Evolutionary conservation across 2,113 vertebrate species (phyloP), one percentile per base, ranked within the genome.

Genomic region (Hemibagrus wyckioides): DNA sequence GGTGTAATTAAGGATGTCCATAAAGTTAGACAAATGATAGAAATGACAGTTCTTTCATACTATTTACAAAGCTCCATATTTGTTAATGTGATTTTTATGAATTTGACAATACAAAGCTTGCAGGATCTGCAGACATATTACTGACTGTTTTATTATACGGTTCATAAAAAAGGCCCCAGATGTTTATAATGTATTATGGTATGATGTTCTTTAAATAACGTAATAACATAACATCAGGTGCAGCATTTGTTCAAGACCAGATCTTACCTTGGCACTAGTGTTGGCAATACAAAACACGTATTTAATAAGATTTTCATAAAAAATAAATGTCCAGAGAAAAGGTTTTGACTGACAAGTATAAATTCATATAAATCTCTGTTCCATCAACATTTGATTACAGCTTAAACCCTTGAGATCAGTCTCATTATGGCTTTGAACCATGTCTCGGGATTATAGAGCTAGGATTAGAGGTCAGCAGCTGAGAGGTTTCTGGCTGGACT

Each of bases 391-490:
- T 80, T 80, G 28, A 79, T 8, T 80, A 80, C 50, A 80, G 77
- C 52, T 33, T 39, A 81, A 80, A 28, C n/a, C 30, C 52, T 57
- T 80, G 19, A 80, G 79, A 57, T n/a, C 30, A 52, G 63, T 21
- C 15, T 52, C 15, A n/a, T 83, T 50, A 48, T 44, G 81, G 41
- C 39, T 83, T 69, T 69, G 82, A 28, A 48, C 41, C 48, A 69
- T 36, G 61, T 69, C 9, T 86, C 33, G 3, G 50, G 33, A 84
- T 67, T 80, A 36, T 10, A 82, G 33, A 15, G 13, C 54, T 82
- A 76, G 63, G 44, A 52, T 96, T 91, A 97, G 88, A 96, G 94
- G 91, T 96, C 96, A 36, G 96, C 94, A 88, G 94, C 92, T 19
- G 89, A 91, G 92, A 93, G 95, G 63, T 94, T 91, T 2, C 92